Base-by-base conservation (phyloP, 2,113 vertebrate species). In the Aspidoscelis tigris region DNA sequence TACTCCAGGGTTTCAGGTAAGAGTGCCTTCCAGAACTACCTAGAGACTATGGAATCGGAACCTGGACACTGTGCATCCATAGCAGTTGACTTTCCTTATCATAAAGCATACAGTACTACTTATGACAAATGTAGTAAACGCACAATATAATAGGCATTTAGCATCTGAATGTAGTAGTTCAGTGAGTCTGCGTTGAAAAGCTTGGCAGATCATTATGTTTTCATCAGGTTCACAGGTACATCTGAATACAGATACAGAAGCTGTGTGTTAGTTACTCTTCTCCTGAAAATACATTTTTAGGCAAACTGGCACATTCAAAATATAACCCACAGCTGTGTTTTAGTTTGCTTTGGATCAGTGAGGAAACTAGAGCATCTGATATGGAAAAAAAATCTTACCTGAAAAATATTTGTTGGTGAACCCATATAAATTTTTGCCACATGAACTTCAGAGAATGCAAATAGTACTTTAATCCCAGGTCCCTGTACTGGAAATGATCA, bases 371-470 rank as follows among this genome's bases (percentile, higher is more conserved):
- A 89, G 80, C 7, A 3, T 82, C 74, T 83, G 21, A 21, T n/a
- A 50, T 2, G 0, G 0, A 5, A 8, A 21, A 64, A 86, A 64
- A 75, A n/a, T 84, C 93, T 93, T 93, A 94, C 93, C 92, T 88
- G 74, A 87, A 79, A 72, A 20, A 78, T 90, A 58, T 72, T 90
- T 55, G 85, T 78, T 55, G 90, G 83, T 0, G 92, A 92, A 81
- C 76, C 92, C 92, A 93, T 93, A 58, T 43, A 55, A 79, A 53
- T 12, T 68, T 78, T 81, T 77, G 22, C 7, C 83, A 75, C 75
- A 81, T 44, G 71, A 84, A 91, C 88, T 64, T 47, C 3, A 44
- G 0, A 1, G 18, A 16, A 61, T 61, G 18, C 18, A 61, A 61
- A 61, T 75, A 68, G 50, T 21, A 55, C 73, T 70, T 66, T 69